Percentiles rank a stretch among this genome's conserved stretches.
These are phyloP conservation scores for Exocentrus adspersus DNA, from an alignment of 2,888 invertebrate genomes.

Conservation along the genomic window DNA sequence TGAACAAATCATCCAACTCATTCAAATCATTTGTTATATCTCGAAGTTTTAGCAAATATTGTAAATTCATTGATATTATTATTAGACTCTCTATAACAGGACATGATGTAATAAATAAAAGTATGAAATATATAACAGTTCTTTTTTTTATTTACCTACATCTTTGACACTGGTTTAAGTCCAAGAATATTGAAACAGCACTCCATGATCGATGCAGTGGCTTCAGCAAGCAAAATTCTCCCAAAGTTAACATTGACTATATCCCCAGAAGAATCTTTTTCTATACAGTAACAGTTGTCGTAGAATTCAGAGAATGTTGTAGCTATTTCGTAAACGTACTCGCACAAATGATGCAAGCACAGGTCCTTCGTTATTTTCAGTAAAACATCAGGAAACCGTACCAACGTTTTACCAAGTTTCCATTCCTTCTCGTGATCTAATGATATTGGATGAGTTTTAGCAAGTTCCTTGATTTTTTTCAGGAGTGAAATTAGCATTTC, in stretches of 20 bases:
- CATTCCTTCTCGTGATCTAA: conserved; percentile 92
- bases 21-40: too few relatives aligned
- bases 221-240: conserved; percentile 91
- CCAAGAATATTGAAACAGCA: conserved; percentile 92
- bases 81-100: conserved; percentile 21
- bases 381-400: conserved; percentile 89
- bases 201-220: conserved; percentile 87
- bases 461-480: conserved; percentile 72
- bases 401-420: conserved; percentile 88
- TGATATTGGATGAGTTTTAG: conserved; percentile 70
- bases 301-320: conserved; percentile 96
- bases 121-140: neutral
- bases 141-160: conserved; percentile 70
- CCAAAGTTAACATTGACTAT: conserved; percentile 85
- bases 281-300: conserved; percentile 96
- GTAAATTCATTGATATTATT: conserved; percentile 19
- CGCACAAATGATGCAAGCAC: conserved; percentile 88
- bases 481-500: conserved; percentile 76
- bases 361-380: conserved; percentile 84
- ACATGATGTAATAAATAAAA: conserved; percentile 11
- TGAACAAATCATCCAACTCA: neutral
- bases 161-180: conserved; percentile 88
- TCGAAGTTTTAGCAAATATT: neutral
- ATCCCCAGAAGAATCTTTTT: conserved; percentile 85
- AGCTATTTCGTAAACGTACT: conserved; percentile 95